Evolutionary conservation across 2,888 invertebrate genomes (phyloP).

Genomic region (Leptinotarsa tumamoca): DNA sequence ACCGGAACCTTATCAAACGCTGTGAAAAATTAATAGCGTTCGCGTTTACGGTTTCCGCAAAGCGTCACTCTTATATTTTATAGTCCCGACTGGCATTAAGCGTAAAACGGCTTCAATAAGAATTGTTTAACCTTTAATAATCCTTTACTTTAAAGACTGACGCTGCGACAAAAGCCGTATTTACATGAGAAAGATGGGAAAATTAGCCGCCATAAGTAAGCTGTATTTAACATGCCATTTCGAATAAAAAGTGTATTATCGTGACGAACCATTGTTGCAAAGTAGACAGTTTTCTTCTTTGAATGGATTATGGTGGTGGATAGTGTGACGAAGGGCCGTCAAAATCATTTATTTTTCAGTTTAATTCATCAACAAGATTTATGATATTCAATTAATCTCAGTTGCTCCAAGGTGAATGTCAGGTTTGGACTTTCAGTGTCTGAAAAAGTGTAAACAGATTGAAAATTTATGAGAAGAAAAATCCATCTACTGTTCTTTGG

Average conservation of each 20-base stretch:
- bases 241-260: constrained; percentile 1
- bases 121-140: constrained; percentile 18
- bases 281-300: constrained; percentile 3
- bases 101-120: constrained; percentile 17
- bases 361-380: too few relatives aligned
- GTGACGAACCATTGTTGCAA: constrained; percentile 15
- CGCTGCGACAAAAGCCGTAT: constrained; percentile 22
- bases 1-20: constrained; percentile 30
- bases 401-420: too few relatives aligned
- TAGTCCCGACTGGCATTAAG: constrained; percentile 2
- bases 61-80: constrained; percentile 18
- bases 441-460: too few relatives aligned
- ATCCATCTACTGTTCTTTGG: too few relatives aligned
- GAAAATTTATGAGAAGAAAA: too few relatives aligned
- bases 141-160: constrained; percentile 12
- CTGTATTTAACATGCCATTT: constrained; percentile 20
- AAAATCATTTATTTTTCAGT: neutral
- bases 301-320: neutral
- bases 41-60: constrained; percentile 21
- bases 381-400: too few relatives aligned
- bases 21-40: constrained; percentile 32
- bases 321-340: neutral
- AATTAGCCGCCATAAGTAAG: constrained; percentile 20
- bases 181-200: constrained; percentile 21
- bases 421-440: too few relatives aligned